These are phyloP conservation scores for Myzus persicae DNA, from an alignment of 1,140 invertebrate species.

Conservation along the genomic window DNA sequence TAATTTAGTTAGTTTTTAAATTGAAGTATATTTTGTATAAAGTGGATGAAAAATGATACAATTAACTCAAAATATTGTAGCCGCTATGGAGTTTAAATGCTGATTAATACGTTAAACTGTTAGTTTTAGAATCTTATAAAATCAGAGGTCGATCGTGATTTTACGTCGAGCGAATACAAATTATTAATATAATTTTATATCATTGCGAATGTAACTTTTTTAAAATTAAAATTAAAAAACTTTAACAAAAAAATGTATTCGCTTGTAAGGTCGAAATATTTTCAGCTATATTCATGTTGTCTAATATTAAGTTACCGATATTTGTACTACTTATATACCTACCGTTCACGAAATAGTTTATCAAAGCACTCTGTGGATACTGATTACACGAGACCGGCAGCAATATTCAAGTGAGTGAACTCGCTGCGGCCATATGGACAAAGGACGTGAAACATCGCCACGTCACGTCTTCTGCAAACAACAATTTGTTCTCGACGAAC, in stretches of 20 bases:
- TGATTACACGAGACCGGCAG: background rate
- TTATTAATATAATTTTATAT: background rate
- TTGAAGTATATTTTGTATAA: background rate
- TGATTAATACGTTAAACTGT: background rate
- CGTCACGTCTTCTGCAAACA: background rate
- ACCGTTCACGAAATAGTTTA: background rate
- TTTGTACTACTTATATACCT: background rate
- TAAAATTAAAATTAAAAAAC: background rate
- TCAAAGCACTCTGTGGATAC: background rate
- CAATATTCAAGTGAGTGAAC: slow-evolving; percentile 8
- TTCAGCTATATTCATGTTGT: background rate
- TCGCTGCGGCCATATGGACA: background rate
- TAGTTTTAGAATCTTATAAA: background rate
- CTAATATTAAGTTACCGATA: background rate
- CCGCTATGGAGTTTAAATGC: background rate
- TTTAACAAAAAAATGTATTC: background rate
- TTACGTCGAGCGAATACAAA: background rate
- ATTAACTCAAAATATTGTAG: background rate
- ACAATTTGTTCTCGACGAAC: background rate
- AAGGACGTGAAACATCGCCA: background rate
- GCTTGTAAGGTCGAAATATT: background rate
- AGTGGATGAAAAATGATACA: background rate
- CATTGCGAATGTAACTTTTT: background rate
- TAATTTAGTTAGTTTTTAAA: background rate
- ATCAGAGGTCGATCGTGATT: background rate